Base-by-base conservation (phyloP, 2,113 vertebrate species). In the Sinocyclocheilus anshuiensis region DNA sequence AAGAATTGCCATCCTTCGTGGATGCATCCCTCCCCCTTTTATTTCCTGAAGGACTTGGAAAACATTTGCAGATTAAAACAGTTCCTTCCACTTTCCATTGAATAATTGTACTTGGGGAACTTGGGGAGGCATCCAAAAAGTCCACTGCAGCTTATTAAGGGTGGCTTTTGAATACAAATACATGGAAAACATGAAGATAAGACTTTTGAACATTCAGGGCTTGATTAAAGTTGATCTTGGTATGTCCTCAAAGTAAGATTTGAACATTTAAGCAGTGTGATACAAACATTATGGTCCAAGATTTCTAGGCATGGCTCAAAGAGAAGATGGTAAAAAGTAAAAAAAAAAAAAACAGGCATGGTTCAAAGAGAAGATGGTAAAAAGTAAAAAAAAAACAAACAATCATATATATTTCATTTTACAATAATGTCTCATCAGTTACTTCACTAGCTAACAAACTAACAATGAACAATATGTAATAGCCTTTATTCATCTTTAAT, bases 41-140 rank as follows among this genome's bases (percentile, higher is more conserved):
- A 26, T 80, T 80, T 80, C 33, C 55, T 80, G 18, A 61, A 80
- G 77, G 55, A 80, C 33, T 61, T 61, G 77, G 77, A 80, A 77
- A 77, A 77, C 75, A 53, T 77, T 48, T 77, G 75, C 77, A 61
- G 53, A 79, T 79, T 61, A 61, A 79, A 79, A 61, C 33, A 61
- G 55, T 61, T 61, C 29, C 50, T 61, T 79, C 55, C 33, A 59
- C 77, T 80, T 77, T 77, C 75, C 45, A 77, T 26, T 53, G 55
- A 36, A 80, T 61, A 20, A 12, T 33, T 61, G 55, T 61, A 39
- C 22, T 59, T 42, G 53, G 55, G 77, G 77, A 80, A 80, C 77
- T 61, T 61, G 24, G 20, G 24, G 50, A 77, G 75, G 20, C 75
- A 29, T 77, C 55, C 57, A 42, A 42, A 80, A 61, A 42, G 77